Conservation (phyloP, 2,113 vertebrate genomes). For the Nematolebias whitei region DNA sequence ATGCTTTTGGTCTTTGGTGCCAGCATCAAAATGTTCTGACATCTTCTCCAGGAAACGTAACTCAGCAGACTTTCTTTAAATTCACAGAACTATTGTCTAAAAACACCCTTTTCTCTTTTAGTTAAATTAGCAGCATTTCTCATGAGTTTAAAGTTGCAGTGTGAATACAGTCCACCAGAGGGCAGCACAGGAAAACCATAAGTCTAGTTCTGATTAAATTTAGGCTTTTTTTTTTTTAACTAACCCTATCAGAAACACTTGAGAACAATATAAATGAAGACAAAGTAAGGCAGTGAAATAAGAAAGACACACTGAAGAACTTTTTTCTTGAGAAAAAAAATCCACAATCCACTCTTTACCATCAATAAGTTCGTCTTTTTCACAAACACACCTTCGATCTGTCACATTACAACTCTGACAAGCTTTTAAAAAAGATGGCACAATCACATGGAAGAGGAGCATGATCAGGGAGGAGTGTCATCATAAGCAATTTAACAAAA, state of each 20-base stretch:
- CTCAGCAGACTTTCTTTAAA: too few relatives aligned
- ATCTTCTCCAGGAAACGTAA: too few relatives aligned
- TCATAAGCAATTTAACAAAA: constrained; percentile 66
- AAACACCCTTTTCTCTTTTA: too few relatives aligned
- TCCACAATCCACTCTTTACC: constrained; percentile 50
- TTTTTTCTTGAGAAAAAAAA: constrained; percentile 21
- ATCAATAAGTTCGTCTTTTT: constrained; percentile 48
- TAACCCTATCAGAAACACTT: too few relatives aligned
- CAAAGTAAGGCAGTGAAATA: constrained; percentile 6
- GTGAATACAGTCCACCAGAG: not conserved
- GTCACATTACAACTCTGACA: constrained; percentile 66
- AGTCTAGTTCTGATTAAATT: not conserved
- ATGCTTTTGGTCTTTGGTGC: too few relatives aligned
- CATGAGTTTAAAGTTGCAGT: too few relatives aligned
- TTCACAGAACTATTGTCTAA: too few relatives aligned
- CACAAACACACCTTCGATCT: constrained; percentile 53
- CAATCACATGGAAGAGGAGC: constrained; percentile 57
- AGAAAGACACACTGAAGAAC: constrained; percentile 22
- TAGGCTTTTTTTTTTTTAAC: too few relatives aligned
- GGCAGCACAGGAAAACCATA: not conserved
- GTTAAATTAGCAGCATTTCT: too few relatives aligned
- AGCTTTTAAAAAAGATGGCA: constrained; percentile 75
- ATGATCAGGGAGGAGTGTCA: constrained; percentile 33
- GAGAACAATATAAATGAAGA: not conserved
- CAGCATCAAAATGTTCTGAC: too few relatives aligned